Evolutionary conservation across 1,140 invertebrate genomes (phyloP).

Genomic region (Mizuhopecten yessoensis): DNA sequence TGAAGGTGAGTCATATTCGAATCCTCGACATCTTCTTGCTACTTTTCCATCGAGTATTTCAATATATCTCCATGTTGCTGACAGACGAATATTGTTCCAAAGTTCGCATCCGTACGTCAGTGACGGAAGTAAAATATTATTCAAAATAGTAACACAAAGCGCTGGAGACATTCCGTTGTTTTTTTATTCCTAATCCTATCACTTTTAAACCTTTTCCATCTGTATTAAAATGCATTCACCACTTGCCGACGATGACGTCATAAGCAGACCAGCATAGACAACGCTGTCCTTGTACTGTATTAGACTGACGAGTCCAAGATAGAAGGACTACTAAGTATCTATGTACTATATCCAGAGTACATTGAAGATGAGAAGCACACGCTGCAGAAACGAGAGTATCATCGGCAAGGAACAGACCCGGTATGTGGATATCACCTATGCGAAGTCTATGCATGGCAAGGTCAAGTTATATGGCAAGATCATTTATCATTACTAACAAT

Average conservation of each 20-base stretch:
- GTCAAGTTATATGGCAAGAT: neutral
- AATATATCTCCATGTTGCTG: too few relatives aligned
- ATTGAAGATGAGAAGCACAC: neutral
- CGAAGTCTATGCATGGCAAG: neutral
- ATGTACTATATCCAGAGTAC: neutral
- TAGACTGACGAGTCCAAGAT: too few relatives aligned
- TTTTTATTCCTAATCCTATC: neutral
- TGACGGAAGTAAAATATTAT: neutral
- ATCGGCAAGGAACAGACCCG: neutral
- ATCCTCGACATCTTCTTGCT: too few relatives aligned
- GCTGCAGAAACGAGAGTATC: neutral
- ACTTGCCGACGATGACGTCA: too few relatives aligned
- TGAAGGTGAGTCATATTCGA: too few relatives aligned
- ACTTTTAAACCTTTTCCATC: neutral
- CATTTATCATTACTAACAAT: slow-evolving; percentile 42
- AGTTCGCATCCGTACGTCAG: neutral
- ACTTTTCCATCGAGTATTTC: too few relatives aligned
- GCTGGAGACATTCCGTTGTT: neutral
- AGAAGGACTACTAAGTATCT: neutral
- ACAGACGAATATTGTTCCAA: neutral
- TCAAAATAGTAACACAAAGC: neutral
- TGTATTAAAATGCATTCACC: too few relatives aligned
- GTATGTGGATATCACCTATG: neutral
- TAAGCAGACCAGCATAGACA: too few relatives aligned
- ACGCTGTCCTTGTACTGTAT: too few relatives aligned